Percentiles rank a stretch among this genome's conserved stretches.
Conservation (phyloP, 23 tunicate species). For the Clavelina lepadiformis region DNA sequence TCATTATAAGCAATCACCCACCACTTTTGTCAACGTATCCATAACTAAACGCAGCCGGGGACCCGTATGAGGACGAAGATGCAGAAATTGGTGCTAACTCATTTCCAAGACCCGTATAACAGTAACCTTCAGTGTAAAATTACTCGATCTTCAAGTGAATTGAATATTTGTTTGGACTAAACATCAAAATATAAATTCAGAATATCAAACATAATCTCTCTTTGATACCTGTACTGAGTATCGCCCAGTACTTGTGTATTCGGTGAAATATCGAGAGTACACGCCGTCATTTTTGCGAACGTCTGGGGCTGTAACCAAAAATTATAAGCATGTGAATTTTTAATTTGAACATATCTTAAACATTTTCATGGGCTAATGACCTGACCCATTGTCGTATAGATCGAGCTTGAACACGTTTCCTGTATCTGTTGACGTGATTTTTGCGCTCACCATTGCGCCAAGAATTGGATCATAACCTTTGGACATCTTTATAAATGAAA, state of each 20-base stretch:
- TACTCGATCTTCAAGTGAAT: too few species aligned
- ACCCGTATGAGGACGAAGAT: neutral
- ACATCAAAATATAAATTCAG: too few species aligned
- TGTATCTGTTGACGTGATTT: constrained; percentile 9
- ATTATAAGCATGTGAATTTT: too few species aligned
- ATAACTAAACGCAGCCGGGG: constrained; percentile 49
- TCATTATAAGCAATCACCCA: too few species aligned
- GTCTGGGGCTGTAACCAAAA: constrained; percentile 93
- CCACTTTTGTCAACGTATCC: constrained; percentile 32
- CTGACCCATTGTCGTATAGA: constrained; percentile 57
- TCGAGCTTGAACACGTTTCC: neutral
- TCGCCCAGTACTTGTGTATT: constrained; percentile 50
- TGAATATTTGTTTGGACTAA: too few species aligned
- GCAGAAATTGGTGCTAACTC: too few species aligned
- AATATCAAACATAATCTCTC: too few species aligned
- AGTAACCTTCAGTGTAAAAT: too few species aligned
- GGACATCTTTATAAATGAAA: constrained; percentile 49
- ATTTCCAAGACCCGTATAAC: constrained; percentile 43
- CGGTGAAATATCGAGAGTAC: constrained; percentile 80
- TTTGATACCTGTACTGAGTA: constrained; percentile 87
- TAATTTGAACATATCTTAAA: too few species aligned
- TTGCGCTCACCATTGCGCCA: constrained; percentile 38
- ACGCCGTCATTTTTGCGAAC: constrained; percentile 74
- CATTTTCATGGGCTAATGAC: too few species aligned
- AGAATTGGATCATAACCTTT: constrained; percentile 47